phyloP scores from a whole-genome alignment of 2,113 vertebrate species.

The Hylia prasina region DNA sequence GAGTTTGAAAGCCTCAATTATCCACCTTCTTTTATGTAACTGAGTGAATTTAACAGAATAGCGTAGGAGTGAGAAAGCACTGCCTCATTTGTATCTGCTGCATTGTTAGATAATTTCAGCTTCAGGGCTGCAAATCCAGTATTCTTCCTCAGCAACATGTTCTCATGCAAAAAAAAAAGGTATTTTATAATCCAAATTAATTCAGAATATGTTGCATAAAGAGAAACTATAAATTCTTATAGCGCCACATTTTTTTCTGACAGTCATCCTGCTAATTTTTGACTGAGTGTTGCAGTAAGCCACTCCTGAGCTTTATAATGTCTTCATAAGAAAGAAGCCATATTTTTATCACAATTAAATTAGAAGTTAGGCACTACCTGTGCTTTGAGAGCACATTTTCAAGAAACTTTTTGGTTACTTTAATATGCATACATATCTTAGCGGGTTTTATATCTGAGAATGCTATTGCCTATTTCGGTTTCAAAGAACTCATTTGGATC shows the following conservation, averaged over 20 bases:
- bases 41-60: conserved; percentile 9
- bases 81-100: conserved; percentile 31
- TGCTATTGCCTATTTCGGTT: neutral
- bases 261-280: neutral
- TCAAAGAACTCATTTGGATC: neutral
- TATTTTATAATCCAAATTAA: conserved; percentile 15
- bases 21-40: conserved; percentile 53
- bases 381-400: neutral
- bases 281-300: neutral
- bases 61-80: conserved; percentile 22
- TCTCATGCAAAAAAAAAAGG: conserved; percentile 2
- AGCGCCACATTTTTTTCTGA: neutral
- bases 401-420: neutral
- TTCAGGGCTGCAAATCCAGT: neutral
- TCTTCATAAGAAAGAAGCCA: neutral
- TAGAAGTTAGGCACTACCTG: neutral
- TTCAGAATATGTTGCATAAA: conserved; percentile 8
- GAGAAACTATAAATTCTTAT: neutral
- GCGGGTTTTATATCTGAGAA: neutral
- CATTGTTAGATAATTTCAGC: conserved; percentile 36
- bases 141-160: neutral
- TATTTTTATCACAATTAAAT: neutral
- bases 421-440: neutral
- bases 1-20: conserved; percentile 45
- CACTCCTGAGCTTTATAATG: neutral